Evolutionary conservation across 2,113 vertebrate species (phyloP).

Genomic region (Scopus umbretta): DNA sequence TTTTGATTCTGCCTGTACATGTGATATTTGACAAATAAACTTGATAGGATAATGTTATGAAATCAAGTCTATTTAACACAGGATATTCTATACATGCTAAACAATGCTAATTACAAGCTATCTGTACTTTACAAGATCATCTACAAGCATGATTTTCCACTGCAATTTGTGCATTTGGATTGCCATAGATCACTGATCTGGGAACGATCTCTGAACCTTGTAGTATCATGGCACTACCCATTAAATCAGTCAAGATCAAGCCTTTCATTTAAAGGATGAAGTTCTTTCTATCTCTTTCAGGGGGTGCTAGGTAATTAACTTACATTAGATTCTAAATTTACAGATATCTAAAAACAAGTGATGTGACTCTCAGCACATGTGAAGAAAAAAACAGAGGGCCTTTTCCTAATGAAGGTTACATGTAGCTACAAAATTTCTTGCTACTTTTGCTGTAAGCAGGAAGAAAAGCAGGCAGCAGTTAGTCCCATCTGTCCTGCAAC

Average conservation of each 20-base stretch:
- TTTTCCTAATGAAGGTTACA: not conserved
- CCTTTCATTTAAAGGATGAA: not conserved
- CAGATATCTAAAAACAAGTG: not conserved
- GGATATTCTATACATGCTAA: not conserved
- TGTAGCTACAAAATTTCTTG: not conserved
- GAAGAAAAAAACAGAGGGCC: fast-evolving
- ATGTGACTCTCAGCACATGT: not conserved
- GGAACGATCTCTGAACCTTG: not conserved
- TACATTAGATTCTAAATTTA: not conserved
- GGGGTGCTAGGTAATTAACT: not conserved
- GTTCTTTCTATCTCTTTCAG: not conserved
- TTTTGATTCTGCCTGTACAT: not conserved
- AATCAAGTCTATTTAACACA: not conserved
- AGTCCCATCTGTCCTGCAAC: not conserved
- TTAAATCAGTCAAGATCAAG: not conserved
- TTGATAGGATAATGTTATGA: not conserved
- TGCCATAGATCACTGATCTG: not conserved
- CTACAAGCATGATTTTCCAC: not conserved
- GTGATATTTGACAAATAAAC: not conserved
- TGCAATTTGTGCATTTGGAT: not conserved
- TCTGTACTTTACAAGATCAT: not conserved
- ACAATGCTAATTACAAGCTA: not conserved
- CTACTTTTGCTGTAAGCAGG: not conserved
- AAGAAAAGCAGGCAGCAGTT: not conserved
- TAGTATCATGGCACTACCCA: fast-evolving